Percentiles rank a stretch among this genome's conserved stretches.
Conservation (phyloP, 1,140 invertebrate genomes). For the Zaprionus inermis region DNA sequence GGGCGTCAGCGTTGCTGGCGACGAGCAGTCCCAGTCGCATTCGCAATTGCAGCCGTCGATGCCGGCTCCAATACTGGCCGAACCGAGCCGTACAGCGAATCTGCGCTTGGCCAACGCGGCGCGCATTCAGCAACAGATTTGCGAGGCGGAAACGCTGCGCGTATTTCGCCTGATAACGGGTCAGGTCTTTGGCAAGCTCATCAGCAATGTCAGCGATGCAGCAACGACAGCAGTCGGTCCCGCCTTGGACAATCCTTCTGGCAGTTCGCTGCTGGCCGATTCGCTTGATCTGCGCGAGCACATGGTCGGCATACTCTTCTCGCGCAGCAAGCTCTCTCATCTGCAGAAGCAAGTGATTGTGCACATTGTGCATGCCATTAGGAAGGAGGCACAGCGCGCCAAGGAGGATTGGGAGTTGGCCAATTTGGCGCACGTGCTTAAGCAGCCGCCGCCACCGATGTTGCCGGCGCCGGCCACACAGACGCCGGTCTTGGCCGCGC, state of each 20-base stretch:
- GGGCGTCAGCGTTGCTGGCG: neutral
- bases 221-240: conserved; percentile 30
- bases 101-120: conserved; percentile 71
- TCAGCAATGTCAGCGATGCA: conserved; percentile 85
- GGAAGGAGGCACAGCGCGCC: conserved; percentile 92
- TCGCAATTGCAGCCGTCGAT: neutral
- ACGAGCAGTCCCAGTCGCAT: conserved; percentile 40
- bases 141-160: conserved; percentile 95
- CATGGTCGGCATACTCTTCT: conserved; percentile 98
- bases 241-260: conserved; percentile 10
- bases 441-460: conserved; percentile 59
- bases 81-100: conserved; percentile 39
- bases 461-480: neutral
- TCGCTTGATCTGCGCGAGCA: conserved; percentile 94
- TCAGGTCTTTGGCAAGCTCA: conserved; percentile 96
- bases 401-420: conserved; percentile 94
- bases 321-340: conserved; percentile 96
- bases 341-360: conserved; percentile 97
- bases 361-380: conserved; percentile 97
- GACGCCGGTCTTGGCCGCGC: neutral
- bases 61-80: conserved; percentile 9
- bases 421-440: conserved; percentile 73
- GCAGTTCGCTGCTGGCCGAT: conserved; percentile 71
- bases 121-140: conserved; percentile 93
- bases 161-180: conserved; percentile 96